These are phyloP conservation scores for Drosophila mulleri DNA, from an alignment of 2,888 invertebrate species.

Conservation along the genomic window DNA sequence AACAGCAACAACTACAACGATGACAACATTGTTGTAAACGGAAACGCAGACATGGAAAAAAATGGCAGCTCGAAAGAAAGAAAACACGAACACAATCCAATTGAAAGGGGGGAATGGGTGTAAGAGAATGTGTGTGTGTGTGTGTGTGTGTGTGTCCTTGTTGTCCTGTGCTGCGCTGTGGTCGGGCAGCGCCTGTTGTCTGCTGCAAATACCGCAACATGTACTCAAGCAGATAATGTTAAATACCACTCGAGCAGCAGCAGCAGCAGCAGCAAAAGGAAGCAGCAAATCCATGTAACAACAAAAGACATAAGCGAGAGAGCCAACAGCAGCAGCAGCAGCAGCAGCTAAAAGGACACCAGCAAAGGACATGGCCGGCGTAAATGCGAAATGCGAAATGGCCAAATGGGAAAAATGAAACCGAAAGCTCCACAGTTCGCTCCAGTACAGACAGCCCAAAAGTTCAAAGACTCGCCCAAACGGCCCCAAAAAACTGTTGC, in stretches of 20 bases:
- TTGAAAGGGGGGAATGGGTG: slow-evolving; percentile 31
- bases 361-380: slow-evolving; percentile 62
- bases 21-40: slow-evolving; percentile 61
- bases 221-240: slow-evolving; percentile 83
- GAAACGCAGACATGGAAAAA: slow-evolving; percentile 71
- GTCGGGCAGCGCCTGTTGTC: slow-evolving; percentile 65
- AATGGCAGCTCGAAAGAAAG: slow-evolving; percentile 46
- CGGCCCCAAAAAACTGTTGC: slow-evolving; percentile 35
- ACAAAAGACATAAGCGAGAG: slow-evolving; percentile 78
- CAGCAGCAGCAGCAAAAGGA: slow-evolving; percentile 53
- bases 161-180: slow-evolving; percentile 42
- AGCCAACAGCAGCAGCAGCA: slow-evolving; percentile 39
- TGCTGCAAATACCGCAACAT: slow-evolving; percentile 82
- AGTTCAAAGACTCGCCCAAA: slow-evolving; percentile 66
- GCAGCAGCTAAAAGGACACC: slow-evolving; percentile 75
- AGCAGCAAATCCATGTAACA: slow-evolving; percentile 78
- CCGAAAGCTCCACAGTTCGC: slow-evolving; percentile 55
- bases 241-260: slow-evolving; percentile 77
- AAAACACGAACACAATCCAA: slow-evolving; percentile 33
- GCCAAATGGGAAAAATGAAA: slow-evolving; percentile 69
- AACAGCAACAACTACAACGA: slow-evolving; percentile 26
- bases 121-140: slow-evolving; percentile 62
- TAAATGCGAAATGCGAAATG: slow-evolving; percentile 54
- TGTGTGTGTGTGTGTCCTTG: slow-evolving; percentile 70
- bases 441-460: slow-evolving; percentile 58